Conservation (phyloP, 2,797 vertebrate genomes). For the Peromyscus attwateri region DNA sequence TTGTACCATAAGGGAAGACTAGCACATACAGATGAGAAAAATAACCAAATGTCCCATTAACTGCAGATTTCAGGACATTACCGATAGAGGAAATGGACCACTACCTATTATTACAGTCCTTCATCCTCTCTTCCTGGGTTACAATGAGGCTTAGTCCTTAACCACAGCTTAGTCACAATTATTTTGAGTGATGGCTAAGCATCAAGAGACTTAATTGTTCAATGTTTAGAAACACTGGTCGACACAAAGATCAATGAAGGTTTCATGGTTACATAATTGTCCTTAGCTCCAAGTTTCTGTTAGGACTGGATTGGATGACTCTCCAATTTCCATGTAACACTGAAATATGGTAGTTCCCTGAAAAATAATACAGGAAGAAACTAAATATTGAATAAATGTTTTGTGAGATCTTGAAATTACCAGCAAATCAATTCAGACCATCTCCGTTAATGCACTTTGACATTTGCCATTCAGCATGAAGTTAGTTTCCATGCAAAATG, state of each 20-base stretch:
- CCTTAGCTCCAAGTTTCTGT: background rate
- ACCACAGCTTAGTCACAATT: background rate
- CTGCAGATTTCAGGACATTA: background rate
- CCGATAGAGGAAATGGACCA: background rate
- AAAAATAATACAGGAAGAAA: conserved; percentile 33
- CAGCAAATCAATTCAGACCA: conserved; percentile 53
- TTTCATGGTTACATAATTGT: conserved; percentile 20
- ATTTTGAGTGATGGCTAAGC: background rate
- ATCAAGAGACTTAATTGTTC: conserved; percentile 5
- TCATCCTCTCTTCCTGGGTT: background rate
- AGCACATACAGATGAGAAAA: background rate
- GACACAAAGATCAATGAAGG: background rate
- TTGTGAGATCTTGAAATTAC: conserved; percentile 56
- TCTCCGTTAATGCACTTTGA: conserved; percentile 71
- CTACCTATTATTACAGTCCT: background rate
- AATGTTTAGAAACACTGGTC: background rate
- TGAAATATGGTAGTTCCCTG: conserved; percentile 13
- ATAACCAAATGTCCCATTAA: background rate
- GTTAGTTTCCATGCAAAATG: conserved; percentile 63
- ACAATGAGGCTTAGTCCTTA: background rate
- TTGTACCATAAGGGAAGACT: background rate
- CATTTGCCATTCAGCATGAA: conserved; percentile 73
- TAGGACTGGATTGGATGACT: background rate
- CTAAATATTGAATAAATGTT: conserved; percentile 42
- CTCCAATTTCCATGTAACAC: background rate